Evolutionary conservation across 2,797 vertebrate species (phyloP).

Genomic region (Anguilla anguilla): DNA sequence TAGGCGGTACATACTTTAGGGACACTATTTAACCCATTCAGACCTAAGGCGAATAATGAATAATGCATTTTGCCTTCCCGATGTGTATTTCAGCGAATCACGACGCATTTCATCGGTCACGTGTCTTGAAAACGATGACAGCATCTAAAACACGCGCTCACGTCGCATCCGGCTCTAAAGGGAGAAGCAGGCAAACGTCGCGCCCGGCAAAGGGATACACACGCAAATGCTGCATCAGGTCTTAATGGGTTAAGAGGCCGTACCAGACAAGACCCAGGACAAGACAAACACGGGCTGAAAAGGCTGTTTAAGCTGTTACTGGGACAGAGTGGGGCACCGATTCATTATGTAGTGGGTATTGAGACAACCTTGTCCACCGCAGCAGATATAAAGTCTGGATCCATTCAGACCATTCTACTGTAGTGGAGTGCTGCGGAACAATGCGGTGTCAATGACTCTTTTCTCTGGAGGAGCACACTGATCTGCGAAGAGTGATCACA

Average conservation of each 20-base stretch:
- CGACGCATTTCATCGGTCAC: too few species aligned
- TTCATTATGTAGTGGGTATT: constrained; percentile 55
- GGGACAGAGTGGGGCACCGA: constrained; percentile 31
- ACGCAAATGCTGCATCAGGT: too few species aligned
- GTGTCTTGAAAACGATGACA: too few species aligned
- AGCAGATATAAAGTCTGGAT: constrained; percentile 68
- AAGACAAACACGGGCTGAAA: constrained; percentile 39
- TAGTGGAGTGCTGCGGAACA: constrained; percentile 54
- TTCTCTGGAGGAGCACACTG: constrained; percentile 52
- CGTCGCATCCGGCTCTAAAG: too few species aligned
- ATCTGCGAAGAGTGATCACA: constrained; percentile 58
- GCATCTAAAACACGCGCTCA: too few species aligned
- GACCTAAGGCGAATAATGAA: too few species aligned
- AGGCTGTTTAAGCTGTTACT: constrained; percentile 36
- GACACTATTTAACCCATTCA: too few species aligned
- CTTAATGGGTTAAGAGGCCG: constrained; percentile 19
- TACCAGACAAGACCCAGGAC: background rate
- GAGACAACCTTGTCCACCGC: constrained; percentile 49
- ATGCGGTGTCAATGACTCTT: constrained; percentile 58
- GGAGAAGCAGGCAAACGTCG: too few species aligned
- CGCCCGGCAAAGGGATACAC: too few species aligned
- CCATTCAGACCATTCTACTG: constrained; percentile 65
- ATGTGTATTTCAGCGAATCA: too few species aligned
- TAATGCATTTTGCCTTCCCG: too few species aligned
- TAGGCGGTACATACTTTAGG: too few species aligned